Conservation (phyloP, 2,888 invertebrate genomes). For the Phortica okadai region DNA sequence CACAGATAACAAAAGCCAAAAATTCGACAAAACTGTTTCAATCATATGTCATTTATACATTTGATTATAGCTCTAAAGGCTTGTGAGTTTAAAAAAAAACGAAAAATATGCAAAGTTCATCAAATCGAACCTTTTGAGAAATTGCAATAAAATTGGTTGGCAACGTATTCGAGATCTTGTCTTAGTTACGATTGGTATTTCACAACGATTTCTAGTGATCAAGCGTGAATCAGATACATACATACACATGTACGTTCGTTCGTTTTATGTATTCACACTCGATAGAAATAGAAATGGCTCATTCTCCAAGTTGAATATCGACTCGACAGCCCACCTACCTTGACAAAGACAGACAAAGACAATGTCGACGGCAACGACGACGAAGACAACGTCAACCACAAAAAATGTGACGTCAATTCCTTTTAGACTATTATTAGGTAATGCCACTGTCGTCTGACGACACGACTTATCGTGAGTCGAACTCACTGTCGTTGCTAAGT, state of each 20-base stretch:
- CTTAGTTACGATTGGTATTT: constrained; percentile 18
- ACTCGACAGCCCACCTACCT: constrained; percentile 19
- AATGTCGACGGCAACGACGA: background rate
- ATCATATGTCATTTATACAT: background rate
- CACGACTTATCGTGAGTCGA: background rate
- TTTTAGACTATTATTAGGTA: constrained; percentile 29
- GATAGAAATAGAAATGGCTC: constrained; percentile 25
- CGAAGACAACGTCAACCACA: constrained; percentile 1
- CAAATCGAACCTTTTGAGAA: background rate
- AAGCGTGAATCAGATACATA: constrained; percentile 15
- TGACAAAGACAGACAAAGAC: constrained; percentile 17
- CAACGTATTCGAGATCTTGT: background rate
- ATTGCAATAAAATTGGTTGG: background rate
- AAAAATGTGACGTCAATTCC: constrained; percentile 26
- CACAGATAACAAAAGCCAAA: background rate
- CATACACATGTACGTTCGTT: too few species aligned
- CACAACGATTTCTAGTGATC: constrained; percentile 17
- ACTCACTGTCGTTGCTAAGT: background rate
- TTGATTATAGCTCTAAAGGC: background rate
- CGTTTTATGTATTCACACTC: background rate
- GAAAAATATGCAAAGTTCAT: background rate
- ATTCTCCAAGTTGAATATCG: constrained; percentile 12
- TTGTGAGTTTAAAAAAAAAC: background rate
- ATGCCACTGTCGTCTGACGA: background rate
- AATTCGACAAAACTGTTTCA: background rate